Conservation (phyloP, 2,113 vertebrate genomes). For the Lepus americanus region DNA sequence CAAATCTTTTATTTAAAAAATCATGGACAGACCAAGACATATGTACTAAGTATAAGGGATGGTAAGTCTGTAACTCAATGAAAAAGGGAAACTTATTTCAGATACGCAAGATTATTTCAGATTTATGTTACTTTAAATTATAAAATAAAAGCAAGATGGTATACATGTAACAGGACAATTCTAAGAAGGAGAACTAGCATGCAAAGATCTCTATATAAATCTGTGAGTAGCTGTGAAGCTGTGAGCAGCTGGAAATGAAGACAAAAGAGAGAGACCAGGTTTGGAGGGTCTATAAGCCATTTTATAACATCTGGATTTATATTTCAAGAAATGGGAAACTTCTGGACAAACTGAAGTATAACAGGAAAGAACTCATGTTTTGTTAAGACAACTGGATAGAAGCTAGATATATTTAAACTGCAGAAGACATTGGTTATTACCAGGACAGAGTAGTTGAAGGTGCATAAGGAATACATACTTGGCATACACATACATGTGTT, state of each 20-base stretch:
- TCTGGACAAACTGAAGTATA: slow-evolving; percentile 10
- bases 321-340: neutral
- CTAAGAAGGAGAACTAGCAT: neutral
- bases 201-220: neutral
- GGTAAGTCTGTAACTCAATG: neutral
- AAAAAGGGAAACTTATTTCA: neutral
- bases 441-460: neutral
- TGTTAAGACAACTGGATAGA: slow-evolving; percentile 2
- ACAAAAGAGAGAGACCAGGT: neutral
- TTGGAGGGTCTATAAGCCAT: neutral
- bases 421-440: neutral
- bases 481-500: too few relatives aligned
- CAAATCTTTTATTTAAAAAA: too few relatives aligned
- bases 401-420: neutral
- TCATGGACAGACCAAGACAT: neutral
- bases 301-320: slow-evolving; percentile 23
- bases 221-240: neutral
- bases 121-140: neutral
- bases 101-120: neutral
- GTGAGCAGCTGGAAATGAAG: neutral
- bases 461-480: neutral
- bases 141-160: neutral
- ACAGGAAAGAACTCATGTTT: slow-evolving; percentile 6
- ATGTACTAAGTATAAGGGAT: neutral
- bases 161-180: neutral